Evolutionary conservation across 2,888 invertebrate species (phyloP), one percentile per base, ranked within the genome.

Genomic region (Metacarcinus magister): DNA sequence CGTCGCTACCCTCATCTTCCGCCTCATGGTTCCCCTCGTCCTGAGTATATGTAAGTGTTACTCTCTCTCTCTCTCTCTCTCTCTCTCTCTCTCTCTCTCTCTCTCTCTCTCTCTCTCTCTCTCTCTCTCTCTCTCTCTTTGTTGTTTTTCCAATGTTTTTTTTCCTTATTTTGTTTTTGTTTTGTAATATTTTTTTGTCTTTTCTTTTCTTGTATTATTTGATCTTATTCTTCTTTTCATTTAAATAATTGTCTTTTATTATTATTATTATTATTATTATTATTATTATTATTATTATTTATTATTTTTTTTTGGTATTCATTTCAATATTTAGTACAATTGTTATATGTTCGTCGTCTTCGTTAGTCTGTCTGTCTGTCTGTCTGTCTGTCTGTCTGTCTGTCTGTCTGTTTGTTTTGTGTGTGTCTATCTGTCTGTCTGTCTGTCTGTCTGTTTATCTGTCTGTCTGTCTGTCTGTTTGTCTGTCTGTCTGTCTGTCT

Each of bases 1-100:
- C 44, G 93, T 95, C 8, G 96, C 95, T 2, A 95, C 95, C 13
- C 95, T 96, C 46, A 95, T 96, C 89, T 96, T 96, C 95, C 87
- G 96, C n/a, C 96, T 96, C 5, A 44, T 96, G 92, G 39, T 96
- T 28, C 96, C 96, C 2, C 89, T 96, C 48, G 93, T 95, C 19
- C 39, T 96, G 32, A 93, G 93, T 19, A 96, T 95, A 92, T 96
- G 96, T 96, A 67, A 96, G n/a, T 60, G 32, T 93, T 19, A 8
- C 4, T 5, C 13, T 60, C 13, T 60, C 28, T 60, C 19, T 93
- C 16, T 48, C 2, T 93, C 13, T 10, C 28, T 28, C 93, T 60
- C 60, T 92, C 46, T 60, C 39, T 93, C 32, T 60, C 28, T 93
- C 67, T 16, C 19, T 60, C 32, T 60, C 13, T 28, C 32, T 39